A percentile compares a stretch with the other conserved stretches of the same genome.
Conservation (phyloP, 37 sponge, comb jelly and placozoan genomes). For the Petrosia ficiformis region DNA sequence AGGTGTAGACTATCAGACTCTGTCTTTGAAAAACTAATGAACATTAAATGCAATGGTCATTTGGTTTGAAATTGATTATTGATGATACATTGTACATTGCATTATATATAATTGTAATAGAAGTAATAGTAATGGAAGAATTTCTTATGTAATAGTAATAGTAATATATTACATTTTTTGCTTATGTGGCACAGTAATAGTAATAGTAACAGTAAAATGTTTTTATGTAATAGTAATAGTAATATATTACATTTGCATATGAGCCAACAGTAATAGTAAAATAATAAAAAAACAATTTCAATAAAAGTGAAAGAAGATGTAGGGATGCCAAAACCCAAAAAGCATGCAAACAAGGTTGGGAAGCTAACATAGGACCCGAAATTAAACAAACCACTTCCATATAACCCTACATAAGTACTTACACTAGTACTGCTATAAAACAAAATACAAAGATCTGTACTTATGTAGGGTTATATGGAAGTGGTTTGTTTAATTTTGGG, state of each 20-base stretch:
- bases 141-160: constrained; percentile 2
- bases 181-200: constrained; percentile 11
- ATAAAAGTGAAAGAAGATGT: background rate
- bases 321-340: too few relatives aligned
- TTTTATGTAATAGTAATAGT: background rate
- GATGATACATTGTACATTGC: background rate
- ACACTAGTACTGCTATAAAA: too few relatives aligned
- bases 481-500: too few relatives aligned
- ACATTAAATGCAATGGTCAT: constrained; percentile 41
- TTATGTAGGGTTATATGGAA: too few relatives aligned
- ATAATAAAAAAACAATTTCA: background rate
- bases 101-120: constrained; percentile 2
- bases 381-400: too few relatives aligned
- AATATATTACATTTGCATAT: background rate
- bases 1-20: constrained; percentile 24
- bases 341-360: too few relatives aligned
- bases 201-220: constrained; percentile 33
- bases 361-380: too few relatives aligned
- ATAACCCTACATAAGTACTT: too few relatives aligned
- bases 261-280: constrained; percentile 22
- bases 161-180: constrained; percentile 14
- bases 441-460: too few relatives aligned
- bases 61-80: constrained; percentile 25
- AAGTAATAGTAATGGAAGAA: background rate
- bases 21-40: constrained; percentile 26